Conservation (phyloP, 2,113 vertebrate genomes). For the Stegostoma tigrinum region DNA sequence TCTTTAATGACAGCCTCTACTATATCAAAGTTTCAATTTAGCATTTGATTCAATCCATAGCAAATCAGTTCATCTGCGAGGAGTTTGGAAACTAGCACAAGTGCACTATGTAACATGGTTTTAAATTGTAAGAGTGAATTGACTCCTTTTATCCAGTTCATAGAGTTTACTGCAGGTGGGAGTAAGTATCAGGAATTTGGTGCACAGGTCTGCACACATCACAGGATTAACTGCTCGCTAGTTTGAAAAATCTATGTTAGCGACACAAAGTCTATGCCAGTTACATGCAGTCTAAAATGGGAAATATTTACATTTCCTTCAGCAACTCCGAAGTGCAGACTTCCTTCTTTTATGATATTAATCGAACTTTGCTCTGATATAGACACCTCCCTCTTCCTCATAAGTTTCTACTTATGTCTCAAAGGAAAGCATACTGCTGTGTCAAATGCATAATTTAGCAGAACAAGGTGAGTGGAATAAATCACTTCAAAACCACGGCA, state of each 20-base stretch:
- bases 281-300: neutral
- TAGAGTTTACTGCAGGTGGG: neutral
- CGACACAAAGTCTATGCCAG: neutral
- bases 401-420: neutral
- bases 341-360: neutral
- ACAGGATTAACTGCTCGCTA: neutral
- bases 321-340: neutral
- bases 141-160: neutral
- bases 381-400: neutral
- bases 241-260: neutral
- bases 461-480: slow-evolving; percentile 25
- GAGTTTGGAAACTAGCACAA: neutral
- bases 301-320: neutral
- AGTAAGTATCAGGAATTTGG: neutral
- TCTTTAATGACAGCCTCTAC: neutral
- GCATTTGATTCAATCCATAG: neutral
- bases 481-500: neutral
- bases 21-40: neutral
- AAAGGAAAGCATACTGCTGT: neutral
- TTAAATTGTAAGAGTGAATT: neutral
- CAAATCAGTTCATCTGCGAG: neutral
- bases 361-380: neutral
- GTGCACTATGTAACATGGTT: neutral
- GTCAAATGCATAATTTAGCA: neutral
- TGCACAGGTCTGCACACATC: neutral